These are phyloP conservation scores for Subacronicta megacephala DNA, from an alignment of 2,888 invertebrate genomes.

Conservation along the genomic window DNA sequence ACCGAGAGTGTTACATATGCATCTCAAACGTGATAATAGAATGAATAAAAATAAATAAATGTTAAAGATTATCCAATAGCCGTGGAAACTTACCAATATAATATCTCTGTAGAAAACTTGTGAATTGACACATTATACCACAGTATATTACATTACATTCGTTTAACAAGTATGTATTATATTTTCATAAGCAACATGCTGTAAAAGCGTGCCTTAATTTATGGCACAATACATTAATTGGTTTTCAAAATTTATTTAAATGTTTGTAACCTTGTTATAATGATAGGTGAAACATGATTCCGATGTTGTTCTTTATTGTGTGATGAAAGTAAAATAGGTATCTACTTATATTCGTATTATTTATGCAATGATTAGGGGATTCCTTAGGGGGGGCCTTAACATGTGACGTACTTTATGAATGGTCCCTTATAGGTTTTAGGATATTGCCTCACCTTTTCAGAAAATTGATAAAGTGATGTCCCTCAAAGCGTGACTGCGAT, in stretches of 20 bases:
- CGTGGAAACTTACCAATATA: constrained; percentile 39
- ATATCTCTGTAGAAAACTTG: constrained; percentile 23
- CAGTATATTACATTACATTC: too few species aligned
- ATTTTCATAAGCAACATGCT: constrained; percentile 9
- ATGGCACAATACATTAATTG: background rate
- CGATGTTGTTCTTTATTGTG: background rate
- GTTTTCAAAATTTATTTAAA: background rate
- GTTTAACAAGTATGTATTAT: constrained; percentile 34
- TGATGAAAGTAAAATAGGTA: background rate
- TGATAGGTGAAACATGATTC: background rate
- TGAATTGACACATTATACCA: constrained; percentile 37
- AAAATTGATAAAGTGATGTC: constrained; percentile 7
- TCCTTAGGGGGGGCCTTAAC: background rate
- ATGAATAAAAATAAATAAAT: constrained; percentile 28
- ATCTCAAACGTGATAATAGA: constrained; percentile 27
- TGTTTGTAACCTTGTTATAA: background rate
- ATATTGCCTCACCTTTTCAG: constrained; percentile 26
- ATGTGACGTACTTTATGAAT: too few species aligned
- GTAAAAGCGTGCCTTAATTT: constrained; percentile 7
- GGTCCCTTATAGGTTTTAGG: constrained; percentile 9
- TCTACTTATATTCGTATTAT: too few species aligned
- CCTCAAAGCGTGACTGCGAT: constrained; percentile 22
- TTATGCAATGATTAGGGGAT: background rate
- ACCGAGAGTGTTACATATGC: constrained; percentile 11
- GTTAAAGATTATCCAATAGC: constrained; percentile 26